These are phyloP conservation scores for Spinus pinus DNA, from an alignment of 2,797 vertebrate species.

Conservation along the genomic window DNA sequence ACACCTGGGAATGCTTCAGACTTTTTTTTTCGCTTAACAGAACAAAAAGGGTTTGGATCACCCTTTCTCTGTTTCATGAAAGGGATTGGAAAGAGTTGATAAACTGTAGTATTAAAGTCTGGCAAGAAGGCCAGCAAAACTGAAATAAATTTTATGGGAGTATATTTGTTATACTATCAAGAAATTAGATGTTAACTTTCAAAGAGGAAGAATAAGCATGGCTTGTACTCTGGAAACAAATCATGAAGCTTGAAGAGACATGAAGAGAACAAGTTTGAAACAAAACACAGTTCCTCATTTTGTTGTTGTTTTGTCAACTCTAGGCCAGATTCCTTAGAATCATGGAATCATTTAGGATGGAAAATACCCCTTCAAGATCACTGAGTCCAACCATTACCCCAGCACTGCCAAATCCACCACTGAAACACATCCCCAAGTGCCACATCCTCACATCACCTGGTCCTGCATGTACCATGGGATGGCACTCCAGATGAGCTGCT, in stretches of 20 bases:
- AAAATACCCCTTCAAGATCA: neutral
- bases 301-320: neutral
- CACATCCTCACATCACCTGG: neutral
- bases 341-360: neutral
- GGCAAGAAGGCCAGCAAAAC: neutral
- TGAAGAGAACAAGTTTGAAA: neutral
- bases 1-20: neutral
- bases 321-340: neutral
- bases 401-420: neutral
- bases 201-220: neutral
- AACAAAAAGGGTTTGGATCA: neutral
- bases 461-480: neutral
- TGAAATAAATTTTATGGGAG: neutral
- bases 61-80: neutral
- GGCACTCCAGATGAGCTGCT: neutral
- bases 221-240: neutral
- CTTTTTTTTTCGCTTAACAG: neutral
- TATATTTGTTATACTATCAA: neutral
- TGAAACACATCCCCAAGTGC: neutral
- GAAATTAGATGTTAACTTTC: neutral
- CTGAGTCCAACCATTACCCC: rapidly evolving
- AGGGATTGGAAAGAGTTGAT: neutral
- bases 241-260: neutral
- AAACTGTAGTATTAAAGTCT: neutral
- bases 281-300: neutral